These are phyloP conservation scores for Eucidaris tribuloides DNA, from an alignment of 35 echinoderm and acorn worm species.

Conservation along the genomic window DNA sequence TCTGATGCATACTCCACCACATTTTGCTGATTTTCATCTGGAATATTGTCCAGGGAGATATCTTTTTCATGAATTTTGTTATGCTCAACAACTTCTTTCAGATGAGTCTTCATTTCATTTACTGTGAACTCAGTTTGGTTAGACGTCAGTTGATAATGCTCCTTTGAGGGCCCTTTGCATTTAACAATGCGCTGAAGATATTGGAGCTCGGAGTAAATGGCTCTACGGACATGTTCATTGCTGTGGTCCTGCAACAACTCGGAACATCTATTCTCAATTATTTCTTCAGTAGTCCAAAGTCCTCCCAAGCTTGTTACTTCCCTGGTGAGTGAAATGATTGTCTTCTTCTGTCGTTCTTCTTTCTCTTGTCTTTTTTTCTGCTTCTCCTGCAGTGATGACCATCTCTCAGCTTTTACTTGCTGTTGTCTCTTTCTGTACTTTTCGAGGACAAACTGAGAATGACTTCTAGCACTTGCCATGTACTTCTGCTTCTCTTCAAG, in stretches of 20 bases:
- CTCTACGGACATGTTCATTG: slow-evolving; percentile 3
- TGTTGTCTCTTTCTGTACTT: slow-evolving; percentile 7
- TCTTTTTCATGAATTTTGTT: not conserved
- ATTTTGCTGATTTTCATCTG: not conserved
- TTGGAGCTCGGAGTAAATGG: slow-evolving; percentile 2
- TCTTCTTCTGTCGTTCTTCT: not conserved
- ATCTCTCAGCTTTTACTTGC: slow-evolving; percentile 12
- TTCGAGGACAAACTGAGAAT: not conserved
- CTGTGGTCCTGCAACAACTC: not conserved
- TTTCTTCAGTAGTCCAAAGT: slow-evolving; percentile 10
- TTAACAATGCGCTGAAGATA: not conserved
- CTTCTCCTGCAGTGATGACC: not conserved
- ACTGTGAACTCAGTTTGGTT: not conserved
- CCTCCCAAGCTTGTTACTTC: slow-evolving; percentile 13
- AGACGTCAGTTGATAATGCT: slow-evolving; percentile 13
- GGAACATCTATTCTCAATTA: not conserved
- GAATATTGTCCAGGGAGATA: not conserved
- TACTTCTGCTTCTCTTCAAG: not conserved
- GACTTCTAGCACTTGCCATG: slow-evolving; percentile 26
- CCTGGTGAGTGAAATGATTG: not conserved
- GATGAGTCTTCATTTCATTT: slow-evolving; percentile 24
- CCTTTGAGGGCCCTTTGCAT: slow-evolving; percentile 14
- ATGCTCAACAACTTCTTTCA: not conserved
- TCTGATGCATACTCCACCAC: not conserved
- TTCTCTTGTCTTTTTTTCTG: slow-evolving; percentile 17